A percentile compares a stretch with the other conserved stretches of the same genome.
Evolutionary conservation across 1,140 invertebrate genomes (phyloP).

Genomic region (Vollenhovia emeryi): DNA sequence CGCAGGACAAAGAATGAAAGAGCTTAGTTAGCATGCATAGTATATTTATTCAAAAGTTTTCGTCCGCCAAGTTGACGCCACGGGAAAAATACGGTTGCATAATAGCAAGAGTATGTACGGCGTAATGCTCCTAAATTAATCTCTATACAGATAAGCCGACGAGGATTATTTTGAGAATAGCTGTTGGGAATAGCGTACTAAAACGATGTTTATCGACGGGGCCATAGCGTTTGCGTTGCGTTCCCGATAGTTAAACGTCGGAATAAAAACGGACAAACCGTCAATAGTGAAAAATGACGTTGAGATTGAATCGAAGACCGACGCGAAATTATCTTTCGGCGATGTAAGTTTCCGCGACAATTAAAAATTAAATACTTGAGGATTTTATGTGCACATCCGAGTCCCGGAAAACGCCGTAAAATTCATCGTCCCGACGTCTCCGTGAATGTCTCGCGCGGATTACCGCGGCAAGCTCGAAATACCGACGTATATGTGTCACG

Average conservation of each 20-base stretch:
- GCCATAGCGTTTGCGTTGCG: background rate
- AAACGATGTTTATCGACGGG: background rate
- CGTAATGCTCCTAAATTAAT: slow-evolving; percentile 49
- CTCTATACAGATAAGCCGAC: slow-evolving; percentile 4
- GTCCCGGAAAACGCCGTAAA: background rate
- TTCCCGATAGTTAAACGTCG: background rate
- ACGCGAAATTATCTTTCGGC: background rate
- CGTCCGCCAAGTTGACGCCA: slow-evolving; percentile 2
- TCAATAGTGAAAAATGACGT: background rate
- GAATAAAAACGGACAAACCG: background rate
- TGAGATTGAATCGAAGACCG: background rate
- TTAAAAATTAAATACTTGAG: background rate
- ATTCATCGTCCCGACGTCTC: background rate
- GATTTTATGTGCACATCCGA: slow-evolving; percentile 16
- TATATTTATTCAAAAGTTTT: slow-evolving; percentile 52
- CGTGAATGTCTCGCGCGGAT: slow-evolving; percentile 10
- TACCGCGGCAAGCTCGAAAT: background rate
- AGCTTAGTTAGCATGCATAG: slow-evolving; percentile 49
- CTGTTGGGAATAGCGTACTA: background rate
- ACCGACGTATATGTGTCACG: background rate
- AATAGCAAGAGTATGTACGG: slow-evolving; percentile 1
- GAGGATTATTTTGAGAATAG: background rate
- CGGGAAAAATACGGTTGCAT: slow-evolving; percentile 34
- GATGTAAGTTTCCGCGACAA: background rate
- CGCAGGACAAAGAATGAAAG: slow-evolving; percentile 34